Conservation (phyloP, 2,113 vertebrate species). For the Diphyllodes magnificus region DNA sequence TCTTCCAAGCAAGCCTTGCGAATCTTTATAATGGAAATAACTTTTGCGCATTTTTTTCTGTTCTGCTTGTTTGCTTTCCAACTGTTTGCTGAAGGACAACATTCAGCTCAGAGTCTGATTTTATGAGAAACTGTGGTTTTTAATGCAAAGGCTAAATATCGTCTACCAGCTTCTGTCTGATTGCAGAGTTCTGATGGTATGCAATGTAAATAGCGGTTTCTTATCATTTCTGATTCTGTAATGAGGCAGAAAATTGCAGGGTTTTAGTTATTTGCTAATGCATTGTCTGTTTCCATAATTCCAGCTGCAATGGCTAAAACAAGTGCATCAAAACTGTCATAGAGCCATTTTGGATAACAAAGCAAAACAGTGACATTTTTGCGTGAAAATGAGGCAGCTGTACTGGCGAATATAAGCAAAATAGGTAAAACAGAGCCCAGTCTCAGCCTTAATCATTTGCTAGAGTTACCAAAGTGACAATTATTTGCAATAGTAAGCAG, state of each 20-base stretch:
- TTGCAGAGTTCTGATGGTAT: not conserved
- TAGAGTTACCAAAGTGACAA: not conserved
- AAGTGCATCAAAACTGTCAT: not conserved
- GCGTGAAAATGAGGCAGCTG: not conserved
- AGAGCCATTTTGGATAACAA: constrained; percentile 10
- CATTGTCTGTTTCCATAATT: not conserved
- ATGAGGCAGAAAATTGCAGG: not conserved
- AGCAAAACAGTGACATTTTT: not conserved
- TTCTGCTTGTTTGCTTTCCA: not conserved
- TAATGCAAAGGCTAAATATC: not conserved
- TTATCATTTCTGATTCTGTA: not conserved
- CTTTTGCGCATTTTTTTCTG: fast-evolving
- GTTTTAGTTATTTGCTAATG: not conserved
- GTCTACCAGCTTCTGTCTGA: not conserved
- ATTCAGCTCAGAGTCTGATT: not conserved
- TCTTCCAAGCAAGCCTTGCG: not conserved
- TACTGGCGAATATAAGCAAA: not conserved
- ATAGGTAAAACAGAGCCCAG: not conserved
- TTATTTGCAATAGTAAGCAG: constrained; percentile 14
- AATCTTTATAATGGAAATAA: not conserved
- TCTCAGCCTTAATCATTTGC: not conserved
- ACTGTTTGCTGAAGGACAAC: not conserved
- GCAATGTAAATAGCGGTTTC: not conserved
- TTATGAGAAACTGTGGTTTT: not conserved
- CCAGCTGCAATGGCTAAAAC: not conserved